Base-by-base conservation (phyloP, 2,113 vertebrate genomes). In the Callospermophilus lateralis region DNA sequence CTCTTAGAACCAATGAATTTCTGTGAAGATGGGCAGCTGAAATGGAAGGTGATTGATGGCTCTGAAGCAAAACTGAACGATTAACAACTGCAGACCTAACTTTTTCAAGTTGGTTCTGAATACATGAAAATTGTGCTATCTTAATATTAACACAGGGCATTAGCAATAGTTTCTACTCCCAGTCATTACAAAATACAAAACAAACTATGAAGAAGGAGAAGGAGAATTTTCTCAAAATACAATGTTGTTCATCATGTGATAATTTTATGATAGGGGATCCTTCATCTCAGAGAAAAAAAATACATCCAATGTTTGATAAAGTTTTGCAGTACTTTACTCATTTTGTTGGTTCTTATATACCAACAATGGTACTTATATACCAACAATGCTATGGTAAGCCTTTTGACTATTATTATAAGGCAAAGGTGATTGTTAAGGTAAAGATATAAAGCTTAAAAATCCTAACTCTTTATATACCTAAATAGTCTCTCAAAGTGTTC, bases 371-470 rank as follows among this genome's bases (percentile, higher is more conserved):
- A n/a, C 30, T 24, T 58, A 45, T 28, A 65, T 74, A 77, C 74
- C 67, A 70, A 51, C 26, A 2, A 74, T 48, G n/a, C 34, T 37
- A 79, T 73, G 16, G 26, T 67, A 15, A 96, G 89, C 8, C 3
- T 34, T 72, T 53, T 51, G 39, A 81, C 16, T 72, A 28, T 63
- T 63, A 63, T 28, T 63, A 63, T 63, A 8, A 63, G 26, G 24
- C 26, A 42, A 9, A 34, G 15, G 30, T 61, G 9, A 94, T 55
- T 72, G 72, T 16, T 9, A 73, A 86, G 17, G 20, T 28, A 94
- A 96, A 26, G 4, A 92, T 19, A 84, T 24, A 95, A 90, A 61
- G 26, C 20, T 95, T 73, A 85, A 90, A 95, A 88, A 55, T 72
- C 53, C 55, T 85, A 89, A 78, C 4, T 1, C 37, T 68, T 89